Base-by-base conservation (phyloP, 2,888 invertebrate genomes). In the Eupithecia tripunctaria region DNA sequence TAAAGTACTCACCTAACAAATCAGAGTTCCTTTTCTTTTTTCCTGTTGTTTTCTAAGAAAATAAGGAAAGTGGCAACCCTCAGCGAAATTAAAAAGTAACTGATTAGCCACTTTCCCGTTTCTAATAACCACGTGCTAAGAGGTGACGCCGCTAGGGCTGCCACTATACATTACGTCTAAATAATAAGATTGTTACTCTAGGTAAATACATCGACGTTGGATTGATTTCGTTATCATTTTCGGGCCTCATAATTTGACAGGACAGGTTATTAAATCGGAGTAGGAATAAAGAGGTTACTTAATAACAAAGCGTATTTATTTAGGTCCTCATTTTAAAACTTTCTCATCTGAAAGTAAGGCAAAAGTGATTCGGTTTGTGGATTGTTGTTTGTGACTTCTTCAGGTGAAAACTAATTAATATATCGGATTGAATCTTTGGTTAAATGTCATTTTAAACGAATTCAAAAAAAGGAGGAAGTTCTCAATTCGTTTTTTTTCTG, bases 11-110 rank as follows among this genome's bases (percentile, higher is more conserved):
- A 47, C 43, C 60, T n/a, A n/a, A n/a, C n/a, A 60, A 62, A 62
- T 62, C 62, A 27, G 18, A 62, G 62, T 32, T 18, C 1, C 43
- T 43, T 43, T n/a, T 43, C 43, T 43, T 62, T 32, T n/a, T 38
- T 36, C 51, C 12, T 36, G 66, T 59, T 75, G 72, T 69, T 64
- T 68, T 8, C 43, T 60, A 2, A 68, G 63, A 25, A 75, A 74
- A 74, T 56, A 74, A 71, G 68, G 43, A 32, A 67, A 72, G 70
- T 67, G 63, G 68, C 29, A 36, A 68, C 76, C 74, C 73, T 74
- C 65, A 63, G 27, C 66, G 68, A 76, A 78, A 78, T 80, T 76
- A 76, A 78, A 76, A 80, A 77, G 76, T 76, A 76, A 74, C 79
- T 78, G 74, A 78, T 79, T 79, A 76, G 76, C 75, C 73, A 78